Evolutionary conservation across 2,797 vertebrate genomes (phyloP).

Genomic region (Ciconia nigra): DNA sequence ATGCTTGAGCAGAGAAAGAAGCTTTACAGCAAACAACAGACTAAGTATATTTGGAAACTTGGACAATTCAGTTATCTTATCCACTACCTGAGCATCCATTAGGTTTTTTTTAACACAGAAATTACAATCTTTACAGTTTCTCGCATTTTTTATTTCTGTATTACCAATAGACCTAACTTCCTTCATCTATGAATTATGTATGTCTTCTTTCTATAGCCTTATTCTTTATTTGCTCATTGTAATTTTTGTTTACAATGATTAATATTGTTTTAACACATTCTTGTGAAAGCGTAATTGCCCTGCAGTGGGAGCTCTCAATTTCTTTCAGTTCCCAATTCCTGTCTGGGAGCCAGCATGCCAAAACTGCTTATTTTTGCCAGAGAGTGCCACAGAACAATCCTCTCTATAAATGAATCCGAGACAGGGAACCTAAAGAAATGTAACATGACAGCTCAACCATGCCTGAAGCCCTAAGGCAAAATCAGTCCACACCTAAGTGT

Average conservation of each 20-base stretch:
- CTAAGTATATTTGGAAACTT: background rate
- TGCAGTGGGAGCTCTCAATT: background rate
- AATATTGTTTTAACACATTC: background rate
- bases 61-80: background rate
- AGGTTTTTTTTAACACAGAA: background rate
- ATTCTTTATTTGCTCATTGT: background rate
- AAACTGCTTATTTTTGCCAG: background rate
- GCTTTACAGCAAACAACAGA: background rate
- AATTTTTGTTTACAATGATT: background rate
- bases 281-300: background rate
- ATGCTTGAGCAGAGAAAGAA: background rate
- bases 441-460: background rate
- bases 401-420: background rate
- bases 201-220: background rate
- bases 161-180: background rate
- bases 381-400: background rate
- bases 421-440: background rate
- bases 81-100: background rate
- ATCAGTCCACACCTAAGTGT: background rate
- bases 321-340: background rate
- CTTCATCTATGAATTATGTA: background rate
- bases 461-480: background rate
- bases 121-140: background rate
- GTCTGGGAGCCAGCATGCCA: background rate
- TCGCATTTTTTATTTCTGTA: background rate